Evolutionary conservation across 2,113 vertebrate species (phyloP).

Genomic region (Chrysemys picta): DNA sequence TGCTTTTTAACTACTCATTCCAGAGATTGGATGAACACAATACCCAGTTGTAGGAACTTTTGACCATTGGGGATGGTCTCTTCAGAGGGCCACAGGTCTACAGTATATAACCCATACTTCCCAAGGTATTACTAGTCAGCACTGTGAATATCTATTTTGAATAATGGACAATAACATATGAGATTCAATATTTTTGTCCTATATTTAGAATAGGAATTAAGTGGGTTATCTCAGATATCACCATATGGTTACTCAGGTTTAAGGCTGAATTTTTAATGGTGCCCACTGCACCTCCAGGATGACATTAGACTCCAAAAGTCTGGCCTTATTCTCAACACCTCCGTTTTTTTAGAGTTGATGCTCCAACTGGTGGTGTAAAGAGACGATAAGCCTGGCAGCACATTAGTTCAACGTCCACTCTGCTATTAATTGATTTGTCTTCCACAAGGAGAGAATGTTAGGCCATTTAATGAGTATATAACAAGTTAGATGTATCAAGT

Average conservation of each 20-base stretch:
- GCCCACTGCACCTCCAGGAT: rapidly evolving
- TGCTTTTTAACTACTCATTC: conserved; percentile 11
- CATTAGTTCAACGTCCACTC: neutral
- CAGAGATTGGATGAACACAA: conserved; percentile 32
- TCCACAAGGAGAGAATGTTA: neutral
- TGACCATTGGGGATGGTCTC: neutral
- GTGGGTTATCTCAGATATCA: neutral
- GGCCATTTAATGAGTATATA: conserved; percentile 45
- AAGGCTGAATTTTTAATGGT: neutral
- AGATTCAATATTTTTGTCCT: neutral
- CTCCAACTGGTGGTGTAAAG: neutral
- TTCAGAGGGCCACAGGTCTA: neutral
- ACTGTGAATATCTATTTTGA: neutral
- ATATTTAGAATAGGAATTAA: neutral
- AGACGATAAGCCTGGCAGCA: neutral
- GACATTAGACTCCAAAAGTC: neutral
- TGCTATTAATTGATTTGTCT: conserved; percentile 20
- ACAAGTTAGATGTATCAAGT: conserved; percentile 44
- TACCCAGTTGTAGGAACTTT: neutral
- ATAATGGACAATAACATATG: neutral
- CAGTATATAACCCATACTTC: neutral
- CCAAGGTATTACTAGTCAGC: neutral
- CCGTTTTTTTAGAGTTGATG: neutral
- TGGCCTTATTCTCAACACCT: neutral
- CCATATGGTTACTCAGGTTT: neutral